Evolutionary conservation across 2,113 vertebrate genomes (phyloP).

Genomic region (Apeltes quadracus): DNA sequence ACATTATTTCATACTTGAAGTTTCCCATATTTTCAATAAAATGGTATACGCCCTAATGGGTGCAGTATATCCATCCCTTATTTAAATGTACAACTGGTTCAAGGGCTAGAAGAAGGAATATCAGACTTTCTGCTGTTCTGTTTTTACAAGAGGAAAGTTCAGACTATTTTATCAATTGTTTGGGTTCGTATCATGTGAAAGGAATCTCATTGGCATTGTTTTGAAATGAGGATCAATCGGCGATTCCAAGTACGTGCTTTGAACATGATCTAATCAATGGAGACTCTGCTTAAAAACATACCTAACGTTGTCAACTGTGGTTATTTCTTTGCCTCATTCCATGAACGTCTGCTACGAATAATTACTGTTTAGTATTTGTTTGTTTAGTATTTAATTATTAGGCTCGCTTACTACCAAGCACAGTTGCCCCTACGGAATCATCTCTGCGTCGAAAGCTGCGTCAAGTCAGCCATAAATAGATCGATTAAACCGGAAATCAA

Average conservation of each 20-base stretch:
- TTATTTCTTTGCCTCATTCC: not conserved
- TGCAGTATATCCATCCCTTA: not conserved
- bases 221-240: not conserved
- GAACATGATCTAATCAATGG: not conserved
- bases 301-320: not conserved
- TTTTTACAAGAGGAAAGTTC: not conserved
- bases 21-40: constrained; percentile 71
- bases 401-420: not conserved
- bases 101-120: too few species aligned
- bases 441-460: not conserved
- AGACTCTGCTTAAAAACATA: not conserved
- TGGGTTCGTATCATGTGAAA: not conserved
- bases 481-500: not conserved
- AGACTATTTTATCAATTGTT: not conserved
- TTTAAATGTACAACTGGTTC: too few species aligned
- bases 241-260: too few species aligned
- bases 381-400: not conserved
- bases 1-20: constrained; percentile 66
- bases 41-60: constrained; percentile 11
- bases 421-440: not conserved
- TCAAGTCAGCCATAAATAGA: not conserved
- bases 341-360: not conserved
- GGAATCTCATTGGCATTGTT: not conserved
- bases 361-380: not conserved
- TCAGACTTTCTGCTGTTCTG: too few species aligned